Evolutionary conservation across 2,113 vertebrate genomes (phyloP).

Genomic region (Hyaena hyaena): DNA sequence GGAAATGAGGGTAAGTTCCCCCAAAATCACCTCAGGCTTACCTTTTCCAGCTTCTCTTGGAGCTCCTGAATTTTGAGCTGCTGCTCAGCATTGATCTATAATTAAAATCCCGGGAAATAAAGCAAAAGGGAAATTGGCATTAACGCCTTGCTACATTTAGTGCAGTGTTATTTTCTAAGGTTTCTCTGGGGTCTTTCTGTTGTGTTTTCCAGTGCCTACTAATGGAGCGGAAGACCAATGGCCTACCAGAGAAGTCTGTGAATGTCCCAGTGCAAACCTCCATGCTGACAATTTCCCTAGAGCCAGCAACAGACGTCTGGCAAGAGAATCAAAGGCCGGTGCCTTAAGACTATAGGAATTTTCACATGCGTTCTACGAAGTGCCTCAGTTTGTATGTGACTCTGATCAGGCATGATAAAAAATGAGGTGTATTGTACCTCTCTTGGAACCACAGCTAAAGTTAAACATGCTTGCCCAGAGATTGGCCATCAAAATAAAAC

Average conservation of each 20-base stretch:
- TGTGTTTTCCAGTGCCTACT: slow-evolving; percentile 35
- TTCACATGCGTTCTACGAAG: not conserved
- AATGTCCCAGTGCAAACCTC: not conserved
- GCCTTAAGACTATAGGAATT: not conserved
- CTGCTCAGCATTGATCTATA: slow-evolving; percentile 95
- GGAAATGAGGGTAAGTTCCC: not conserved
- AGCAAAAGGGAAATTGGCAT: slow-evolving; percentile 35
- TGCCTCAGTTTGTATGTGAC: not conserved
- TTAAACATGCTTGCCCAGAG: not conserved
- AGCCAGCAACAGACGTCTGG: not conserved
- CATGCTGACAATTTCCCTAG: not conserved
- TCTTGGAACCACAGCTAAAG: not conserved
- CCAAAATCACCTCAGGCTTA: slow-evolving; percentile 78
- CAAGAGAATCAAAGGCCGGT: not conserved
- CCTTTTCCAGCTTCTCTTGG: slow-evolving; percentile 97
- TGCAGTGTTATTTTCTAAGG: slow-evolving; percentile 8
- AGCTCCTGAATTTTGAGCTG: slow-evolving; percentile 96
- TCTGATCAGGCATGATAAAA: not conserved
- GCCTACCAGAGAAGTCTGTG: not conserved
- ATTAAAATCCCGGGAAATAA: slow-evolving; percentile 69
- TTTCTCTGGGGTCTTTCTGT: not conserved
- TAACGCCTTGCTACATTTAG: slow-evolving; percentile 11
- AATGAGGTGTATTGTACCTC: not conserved
- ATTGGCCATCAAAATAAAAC: not conserved
- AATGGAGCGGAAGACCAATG: not conserved